A percentile compares a stretch with the other conserved stretches of the same genome.
Conservation (phyloP, 2,797 vertebrate species). For the Threskiornis aethiopicus region DNA sequence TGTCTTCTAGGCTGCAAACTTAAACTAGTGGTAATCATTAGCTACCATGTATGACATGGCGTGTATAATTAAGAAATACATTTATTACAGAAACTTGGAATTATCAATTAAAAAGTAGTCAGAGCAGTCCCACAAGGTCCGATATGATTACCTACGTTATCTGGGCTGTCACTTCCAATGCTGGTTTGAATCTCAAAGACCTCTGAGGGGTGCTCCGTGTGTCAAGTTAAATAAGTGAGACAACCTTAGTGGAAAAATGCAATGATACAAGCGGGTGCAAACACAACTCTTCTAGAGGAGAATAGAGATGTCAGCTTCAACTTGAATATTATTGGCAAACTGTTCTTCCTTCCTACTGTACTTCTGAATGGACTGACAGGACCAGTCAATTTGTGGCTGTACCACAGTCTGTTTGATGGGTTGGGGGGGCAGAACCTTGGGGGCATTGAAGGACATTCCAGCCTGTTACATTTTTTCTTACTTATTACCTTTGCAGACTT, state of each 20-base stretch:
- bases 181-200: slow-evolving; percentile 77
- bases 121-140: slow-evolving; percentile 79
- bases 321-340: background rate
- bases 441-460: background rate
- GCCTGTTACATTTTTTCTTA: background rate
- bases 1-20: slow-evolving; percentile 56
- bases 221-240: slow-evolving; percentile 83
- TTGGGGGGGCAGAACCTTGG: background rate
- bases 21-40: slow-evolving; percentile 64
- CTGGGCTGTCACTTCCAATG: slow-evolving; percentile 88
- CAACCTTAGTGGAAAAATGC: slow-evolving; percentile 76
- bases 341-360: background rate
- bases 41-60: slow-evolving; percentile 41
- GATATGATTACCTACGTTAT: slow-evolving; percentile 86
- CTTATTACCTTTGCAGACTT: background rate
- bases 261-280: slow-evolving; percentile 43
- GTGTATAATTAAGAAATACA: slow-evolving; percentile 72
- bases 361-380: background rate
- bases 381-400: background rate
- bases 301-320: slow-evolving; percentile 12
- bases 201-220: slow-evolving; percentile 80
- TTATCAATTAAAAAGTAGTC: slow-evolving; percentile 87
- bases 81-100: slow-evolving; percentile 79
- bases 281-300: background rate
- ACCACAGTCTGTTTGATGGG: background rate